These are phyloP conservation scores for Drosophila glabriapex DNA, from an alignment of 2,888 invertebrate genomes.

Conservation along the genomic window DNA sequence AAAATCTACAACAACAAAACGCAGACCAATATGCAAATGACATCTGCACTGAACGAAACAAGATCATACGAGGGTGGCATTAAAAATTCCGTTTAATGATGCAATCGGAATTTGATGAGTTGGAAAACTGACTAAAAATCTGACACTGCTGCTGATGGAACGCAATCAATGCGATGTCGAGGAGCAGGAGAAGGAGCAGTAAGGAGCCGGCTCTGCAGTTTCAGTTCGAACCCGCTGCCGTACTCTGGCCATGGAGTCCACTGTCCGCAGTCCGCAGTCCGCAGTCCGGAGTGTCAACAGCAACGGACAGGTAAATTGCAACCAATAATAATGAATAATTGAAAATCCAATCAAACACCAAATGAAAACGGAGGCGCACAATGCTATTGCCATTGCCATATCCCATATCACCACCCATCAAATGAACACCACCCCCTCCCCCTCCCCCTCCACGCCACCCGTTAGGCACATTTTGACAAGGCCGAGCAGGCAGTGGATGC, in stretches of 20 bases:
- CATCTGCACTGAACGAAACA: slow-evolving; percentile 28
- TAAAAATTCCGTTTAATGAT: slow-evolving; percentile 83
- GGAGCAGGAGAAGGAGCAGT: neutral
- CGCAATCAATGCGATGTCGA: slow-evolving; percentile 74
- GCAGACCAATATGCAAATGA: slow-evolving; percentile 23
- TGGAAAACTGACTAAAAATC: slow-evolving; percentile 68
- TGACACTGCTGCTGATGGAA: slow-evolving; percentile 43
- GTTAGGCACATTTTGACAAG: slow-evolving; percentile 51
- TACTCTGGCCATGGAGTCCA: neutral
- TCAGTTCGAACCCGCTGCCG: slow-evolving; percentile 7
- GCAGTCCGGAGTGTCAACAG: slow-evolving; percentile 29
- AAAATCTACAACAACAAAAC: neutral
- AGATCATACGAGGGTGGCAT: slow-evolving; percentile 42
- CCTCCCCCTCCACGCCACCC: neutral
- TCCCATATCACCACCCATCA: slow-evolving; percentile 33
- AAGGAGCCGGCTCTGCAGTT: neutral
- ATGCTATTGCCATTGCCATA: slow-evolving; percentile 27
- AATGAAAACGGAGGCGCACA: slow-evolving; percentile 78
- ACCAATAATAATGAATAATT: slow-evolving; percentile 86
- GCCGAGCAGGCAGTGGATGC: slow-evolving; percentile 39
- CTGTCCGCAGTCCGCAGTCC: neutral
- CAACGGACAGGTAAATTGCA: slow-evolving; percentile 79
- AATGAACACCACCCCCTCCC: slow-evolving; percentile 1
- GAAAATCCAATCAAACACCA: slow-evolving; percentile 85
- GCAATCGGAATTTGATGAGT: slow-evolving; percentile 81